Base-by-base conservation (phyloP, 1,140 invertebrate species). In the Zaprionus inermis region DNA sequence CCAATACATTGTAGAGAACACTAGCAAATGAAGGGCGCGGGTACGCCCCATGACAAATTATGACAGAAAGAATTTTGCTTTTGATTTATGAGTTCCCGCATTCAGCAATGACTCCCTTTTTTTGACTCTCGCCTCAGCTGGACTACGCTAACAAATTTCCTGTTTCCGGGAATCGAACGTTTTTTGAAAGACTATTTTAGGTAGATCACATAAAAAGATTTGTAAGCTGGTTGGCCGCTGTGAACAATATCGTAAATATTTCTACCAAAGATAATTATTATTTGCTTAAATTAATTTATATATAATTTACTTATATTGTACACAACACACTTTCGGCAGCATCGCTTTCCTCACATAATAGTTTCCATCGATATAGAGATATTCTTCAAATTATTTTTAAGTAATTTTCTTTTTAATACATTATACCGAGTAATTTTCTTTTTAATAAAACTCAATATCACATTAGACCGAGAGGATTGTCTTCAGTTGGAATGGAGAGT, bases 41-140 rank as follows among this genome's bases (percentile, higher is more conserved):
- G 72, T 71, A 59, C 49, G 67, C 68, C 72, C 69, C 56, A 70
- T 89, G 84, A 89, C 80, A 89, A 89, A 89, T 89, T 89, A 89
- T 89, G 84, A 89, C 84, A 89, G 80, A 69, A 36, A 61, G 74
- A 65, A 81, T 78, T 84, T 72, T 64, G 76, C 55, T n/a, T 58
- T 71, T 89, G 84, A 89, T 89, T 89, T 89, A 89, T 89, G 80
- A 63, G 34, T 49, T 49, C 51, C 44, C 63, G 72, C 76, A 74
- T 79, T 79, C 70, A 83, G 79, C 82, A 79, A 82, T 88, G 79
- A 86, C 73, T 76, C 83, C 79, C 83, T 74, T 74, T 49, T 49
- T 49, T 49, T 18, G 18, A 49, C 44, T 49, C 44, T 38, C n/a
- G 22, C 28, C 24, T 46, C 66, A 16, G 38, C 24, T 38, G 63